Evolutionary conservation across 2,113 vertebrate species (phyloP), one percentile per base, ranked within the genome.

Genomic region (Chloroceryle aenea): DNA sequence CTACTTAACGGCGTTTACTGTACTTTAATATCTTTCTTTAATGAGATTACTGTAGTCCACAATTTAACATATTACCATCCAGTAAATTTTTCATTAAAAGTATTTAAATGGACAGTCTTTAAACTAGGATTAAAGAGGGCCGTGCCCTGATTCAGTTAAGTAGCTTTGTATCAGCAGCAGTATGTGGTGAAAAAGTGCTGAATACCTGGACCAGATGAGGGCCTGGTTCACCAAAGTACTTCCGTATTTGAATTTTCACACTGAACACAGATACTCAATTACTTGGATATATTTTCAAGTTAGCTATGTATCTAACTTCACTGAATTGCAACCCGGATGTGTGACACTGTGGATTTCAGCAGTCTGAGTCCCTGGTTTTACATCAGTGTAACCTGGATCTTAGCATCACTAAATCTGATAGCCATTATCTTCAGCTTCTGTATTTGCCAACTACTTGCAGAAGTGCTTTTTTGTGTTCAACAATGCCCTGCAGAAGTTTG

Each of bases 41-140:
- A 93, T 96, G 64, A 91, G 38, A 93, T 95, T 90, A 76, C 85
- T 95, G 66, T 93, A 93, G 69, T 80, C 90, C 89, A 90, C 95
- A 77, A 91, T 96, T 97, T 93, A 96, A 90, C 85, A 50, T 50
- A 95, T 94, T 94, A 85, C 90, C 82, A 82, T 75, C 45, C 88
- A 79, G 90, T 97, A 93, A 96, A 93, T 96, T 91, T 95, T 95
- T 74, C 78, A 89, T 95, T 94, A 96, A 89, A 82, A 93, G 47
- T 75, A 58, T 96, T 97, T 96, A 96, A 95, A 93, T 0, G 38
- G 79, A 40, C 50, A 72, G 56, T 68, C 80, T 95, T 97, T 96
- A 95, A 97, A 91, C 42, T 34, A 82, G 79, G 69, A 75, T 67
- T 76, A 91, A 89, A 84, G 61, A 79, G 34, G 75, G 16, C 45